Percentiles rank a stretch among this genome's conserved stretches.
Conservation (phyloP, 2,797 vertebrate genomes). For the Oreochromis mossambicus region DNA sequence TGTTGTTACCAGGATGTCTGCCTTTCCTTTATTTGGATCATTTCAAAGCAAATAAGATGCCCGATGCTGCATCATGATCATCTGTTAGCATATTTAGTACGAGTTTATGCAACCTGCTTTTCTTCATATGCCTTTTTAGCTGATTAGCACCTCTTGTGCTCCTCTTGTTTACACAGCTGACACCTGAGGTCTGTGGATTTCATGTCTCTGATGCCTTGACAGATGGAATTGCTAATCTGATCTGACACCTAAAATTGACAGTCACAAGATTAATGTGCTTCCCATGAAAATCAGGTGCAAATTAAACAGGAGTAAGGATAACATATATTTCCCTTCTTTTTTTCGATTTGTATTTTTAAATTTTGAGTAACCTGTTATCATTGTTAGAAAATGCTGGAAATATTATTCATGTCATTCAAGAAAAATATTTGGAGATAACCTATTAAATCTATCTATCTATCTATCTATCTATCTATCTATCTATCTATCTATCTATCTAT, state of each 20-base stretch:
- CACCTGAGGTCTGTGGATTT: conserved; percentile 11
- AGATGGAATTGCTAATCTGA: conserved; percentile 11
- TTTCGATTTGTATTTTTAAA: not conserved
- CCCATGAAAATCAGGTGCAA: not conserved
- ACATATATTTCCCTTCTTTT: not conserved
- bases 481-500: not conserved
- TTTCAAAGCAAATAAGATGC: not conserved
- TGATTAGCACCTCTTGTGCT: conserved; percentile 1
- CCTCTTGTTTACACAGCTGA: conserved; percentile 13
- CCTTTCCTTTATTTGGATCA: not conserved
- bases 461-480: not conserved
- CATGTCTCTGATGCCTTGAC: conserved; percentile 18
- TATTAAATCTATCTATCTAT: not conserved
- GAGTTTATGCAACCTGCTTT: not conserved
- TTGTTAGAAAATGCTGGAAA: not conserved
- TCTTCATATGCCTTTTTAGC: not conserved
- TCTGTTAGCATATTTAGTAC: not conserved
- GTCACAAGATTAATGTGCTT: not conserved
- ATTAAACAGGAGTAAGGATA: not conserved
- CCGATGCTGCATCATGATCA: not conserved
- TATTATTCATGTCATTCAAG: not conserved
- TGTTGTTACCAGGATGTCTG: not conserved
- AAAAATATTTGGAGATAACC: too few relatives aligned
- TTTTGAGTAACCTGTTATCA: not conserved
- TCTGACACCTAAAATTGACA: not conserved